Conservation (phyloP, 2,113 vertebrate genomes). For the Onychostoma macrolepis region DNA sequence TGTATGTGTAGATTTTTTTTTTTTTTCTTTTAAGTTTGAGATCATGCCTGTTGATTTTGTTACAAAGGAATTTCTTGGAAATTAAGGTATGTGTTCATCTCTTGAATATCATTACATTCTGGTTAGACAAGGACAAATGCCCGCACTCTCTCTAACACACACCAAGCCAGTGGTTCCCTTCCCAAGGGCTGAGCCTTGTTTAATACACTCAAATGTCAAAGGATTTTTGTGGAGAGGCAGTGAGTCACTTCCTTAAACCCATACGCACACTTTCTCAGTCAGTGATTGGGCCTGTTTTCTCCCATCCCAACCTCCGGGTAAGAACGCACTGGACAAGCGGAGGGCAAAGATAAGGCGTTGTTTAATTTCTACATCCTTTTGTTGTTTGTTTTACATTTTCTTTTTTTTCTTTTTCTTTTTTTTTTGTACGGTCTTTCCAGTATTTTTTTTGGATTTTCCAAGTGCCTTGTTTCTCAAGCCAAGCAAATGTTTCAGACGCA, state of each 20-base stretch:
- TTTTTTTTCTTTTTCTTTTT: neutral
- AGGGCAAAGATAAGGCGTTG: constrained; percentile 6
- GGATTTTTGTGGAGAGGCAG: neutral
- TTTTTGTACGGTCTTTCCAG: neutral
- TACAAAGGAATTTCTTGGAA: neutral
- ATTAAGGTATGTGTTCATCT: constrained; percentile 1
- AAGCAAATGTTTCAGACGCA: neutral
- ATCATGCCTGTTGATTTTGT: neutral
- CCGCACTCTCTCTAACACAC: neutral
- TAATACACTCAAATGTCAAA: constrained; percentile 38
- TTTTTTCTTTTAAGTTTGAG: neutral
- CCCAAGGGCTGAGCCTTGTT: neutral
- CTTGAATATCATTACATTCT: neutral
- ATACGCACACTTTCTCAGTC: neutral
- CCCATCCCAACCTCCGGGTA: neutral
- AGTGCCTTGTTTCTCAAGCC: neutral
- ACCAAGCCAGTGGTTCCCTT: neutral
- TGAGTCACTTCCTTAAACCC: constrained; percentile 33
- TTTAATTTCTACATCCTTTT: neutral
- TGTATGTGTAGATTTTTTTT: neutral
- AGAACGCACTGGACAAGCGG: neutral
- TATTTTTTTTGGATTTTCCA: neutral
- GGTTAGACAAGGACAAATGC: neutral
- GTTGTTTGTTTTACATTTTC: neutral
- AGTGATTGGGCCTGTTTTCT: neutral